phyloP scores from a whole-genome alignment of 2,888 invertebrate species.

The Stenotaenia linearis region DNA sequence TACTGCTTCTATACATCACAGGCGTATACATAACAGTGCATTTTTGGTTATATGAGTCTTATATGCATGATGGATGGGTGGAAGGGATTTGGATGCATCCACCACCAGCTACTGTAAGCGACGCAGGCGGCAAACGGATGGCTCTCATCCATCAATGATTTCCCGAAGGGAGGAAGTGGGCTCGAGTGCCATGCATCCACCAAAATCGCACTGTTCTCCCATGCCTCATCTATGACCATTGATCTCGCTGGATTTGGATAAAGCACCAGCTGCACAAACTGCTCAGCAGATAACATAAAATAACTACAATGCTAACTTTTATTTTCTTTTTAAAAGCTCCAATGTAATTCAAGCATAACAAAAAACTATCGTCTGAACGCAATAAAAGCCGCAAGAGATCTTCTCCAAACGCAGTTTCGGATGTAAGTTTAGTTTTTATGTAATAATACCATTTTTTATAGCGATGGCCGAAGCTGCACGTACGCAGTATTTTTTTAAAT shows the following conservation, averaged over 20 bases:
- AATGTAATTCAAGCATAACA: no score
- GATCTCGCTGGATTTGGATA: conserved; percentile 13
- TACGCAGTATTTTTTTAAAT: no score
- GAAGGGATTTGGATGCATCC: conserved; percentile 19
- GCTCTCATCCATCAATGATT: conserved; percentile 26
- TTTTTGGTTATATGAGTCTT: conserved; percentile 1
- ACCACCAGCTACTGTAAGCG: conserved; percentile 3
- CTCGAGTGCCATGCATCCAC: conserved; percentile 12
- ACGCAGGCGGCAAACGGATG: conserved; percentile 26
- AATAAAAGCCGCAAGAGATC: no score
- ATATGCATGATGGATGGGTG: not conserved
- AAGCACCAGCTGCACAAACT: not conserved
- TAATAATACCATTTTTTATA: no score
- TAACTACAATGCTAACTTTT: not conserved
- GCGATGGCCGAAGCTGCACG: no score
- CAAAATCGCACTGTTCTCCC: not conserved
- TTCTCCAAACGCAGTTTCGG: no score
- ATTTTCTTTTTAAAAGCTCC: not conserved
- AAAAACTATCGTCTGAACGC: no score
- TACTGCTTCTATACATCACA: not conserved
- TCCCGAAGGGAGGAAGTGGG: conserved; percentile 24
- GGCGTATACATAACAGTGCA: not conserved
- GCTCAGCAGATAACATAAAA: not conserved
- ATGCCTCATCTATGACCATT: not conserved
- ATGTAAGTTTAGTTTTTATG: no score